Base-by-base conservation (phyloP, 2,888 invertebrate genomes). In the Nebria brevicollis region DNA sequence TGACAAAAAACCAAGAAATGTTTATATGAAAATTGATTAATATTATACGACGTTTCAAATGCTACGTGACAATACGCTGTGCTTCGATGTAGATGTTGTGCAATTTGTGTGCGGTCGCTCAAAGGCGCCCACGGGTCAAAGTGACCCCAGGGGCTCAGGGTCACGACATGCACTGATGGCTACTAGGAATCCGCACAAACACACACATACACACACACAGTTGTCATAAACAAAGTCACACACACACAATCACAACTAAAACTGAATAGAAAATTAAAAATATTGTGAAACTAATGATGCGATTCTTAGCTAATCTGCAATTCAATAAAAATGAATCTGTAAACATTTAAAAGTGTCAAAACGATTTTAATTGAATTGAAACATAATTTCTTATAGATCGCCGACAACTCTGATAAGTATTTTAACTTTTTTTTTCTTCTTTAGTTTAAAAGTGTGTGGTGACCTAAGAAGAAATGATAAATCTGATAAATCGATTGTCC, bases 201-300 rank as follows among this genome's bases (percentile, higher is more conserved):
- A 54, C 54, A 54, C 54, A 54, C 54, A 54, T 13, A 43, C 43
- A 43, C 43, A 43, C 43, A 43, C 43, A 43, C 43, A 54, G 11
- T 11, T 13, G 54, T 7, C 54, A 54, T 54, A 54, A 54, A 54
- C 54, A 54, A 34, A 34, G 1, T 34, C 34, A 34, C 2, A 34
- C 34, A 34, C 2, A 34, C 34, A 34, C 20, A 34, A 34, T 34
- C 20, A 34, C 2, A 34, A 34, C 34, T 42, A 5, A 41, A 41
- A 41, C 20, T 25, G 13, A 41, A 74, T 3, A 13, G 43, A n/a
- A 41, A 74, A 41, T 74, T 4, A 7, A 74, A 64, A 25, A 75
- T 13, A 75, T 13, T 20, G 25, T 75, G 54, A 20, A 75, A 75
- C 64, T 15, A 34, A 80, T 70, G 10, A 13, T n/a, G n/a, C 72